These are phyloP conservation scores for Falcunculus frontatus DNA, from an alignment of 2,113 vertebrate species.

Conservation along the genomic window DNA sequence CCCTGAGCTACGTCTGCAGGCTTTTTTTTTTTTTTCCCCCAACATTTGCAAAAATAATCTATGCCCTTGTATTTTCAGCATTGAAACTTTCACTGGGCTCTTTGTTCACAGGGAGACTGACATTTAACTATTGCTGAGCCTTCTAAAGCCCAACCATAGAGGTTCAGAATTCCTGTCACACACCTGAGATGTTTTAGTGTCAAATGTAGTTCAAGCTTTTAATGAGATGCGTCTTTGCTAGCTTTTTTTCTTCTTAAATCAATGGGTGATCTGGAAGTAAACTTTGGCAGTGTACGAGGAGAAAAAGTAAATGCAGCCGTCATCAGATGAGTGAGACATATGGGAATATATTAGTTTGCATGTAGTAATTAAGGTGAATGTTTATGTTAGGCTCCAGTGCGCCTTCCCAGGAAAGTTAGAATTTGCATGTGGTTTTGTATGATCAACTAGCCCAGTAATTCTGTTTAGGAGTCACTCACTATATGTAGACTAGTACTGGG, in stretches of 20 bases:
- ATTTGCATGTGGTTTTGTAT: neutral
- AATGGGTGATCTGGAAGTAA: neutral
- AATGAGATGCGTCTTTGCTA: neutral
- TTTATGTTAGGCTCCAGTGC: neutral
- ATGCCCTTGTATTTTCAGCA: neutral
- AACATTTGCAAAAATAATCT: neutral
- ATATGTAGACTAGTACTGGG: neutral
- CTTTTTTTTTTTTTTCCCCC: too few species aligned
- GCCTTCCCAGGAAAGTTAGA: neutral
- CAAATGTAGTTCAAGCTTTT: neutral
- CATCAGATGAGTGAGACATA: neutral
- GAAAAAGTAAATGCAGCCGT: neutral
- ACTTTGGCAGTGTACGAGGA: neutral
- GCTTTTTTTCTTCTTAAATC: neutral
- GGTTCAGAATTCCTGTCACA: neutral
- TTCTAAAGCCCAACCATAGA: neutral
- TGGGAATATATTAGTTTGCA: neutral
- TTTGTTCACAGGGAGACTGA: neutral
- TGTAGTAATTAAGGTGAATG: neutral
- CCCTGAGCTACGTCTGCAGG: neutral
- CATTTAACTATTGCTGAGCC: neutral
- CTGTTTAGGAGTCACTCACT: neutral
- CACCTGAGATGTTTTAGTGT: neutral
- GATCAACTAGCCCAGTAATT: neutral
- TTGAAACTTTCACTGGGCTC: neutral